Evolutionary conservation across 2,113 vertebrate species (phyloP).

Genomic region (Pongo abelii): DNA sequence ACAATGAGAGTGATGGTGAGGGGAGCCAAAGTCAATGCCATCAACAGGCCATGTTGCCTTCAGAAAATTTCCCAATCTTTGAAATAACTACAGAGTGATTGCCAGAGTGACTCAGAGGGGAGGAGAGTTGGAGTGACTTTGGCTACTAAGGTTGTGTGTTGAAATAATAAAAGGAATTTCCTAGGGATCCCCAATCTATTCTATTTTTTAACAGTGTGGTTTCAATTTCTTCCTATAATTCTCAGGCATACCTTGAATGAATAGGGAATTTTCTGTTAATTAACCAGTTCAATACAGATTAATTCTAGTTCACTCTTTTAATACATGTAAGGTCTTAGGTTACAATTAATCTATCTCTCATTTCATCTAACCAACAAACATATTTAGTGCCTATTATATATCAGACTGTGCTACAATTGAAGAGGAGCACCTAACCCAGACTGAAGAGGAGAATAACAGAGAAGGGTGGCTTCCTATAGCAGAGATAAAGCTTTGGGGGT

Average conservation of each 20-base stretch:
- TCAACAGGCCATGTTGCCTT: not conserved
- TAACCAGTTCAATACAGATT: not conserved
- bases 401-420: not conserved
- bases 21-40: conserved; percentile 57
- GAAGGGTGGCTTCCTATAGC: not conserved
- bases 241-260: not conserved
- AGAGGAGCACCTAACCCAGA: not conserved
- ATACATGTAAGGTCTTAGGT: not conserved
- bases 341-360: not conserved
- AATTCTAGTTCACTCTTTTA: not conserved
- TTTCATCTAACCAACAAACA: not conserved
- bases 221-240: conserved; percentile 40
- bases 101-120: conserved; percentile 48
- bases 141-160: not conserved
- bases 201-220: not conserved
- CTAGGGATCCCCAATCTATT: not conserved
- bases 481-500: not conserved
- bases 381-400: not conserved
- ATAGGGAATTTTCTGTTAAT: not conserved
- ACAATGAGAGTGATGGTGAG: not conserved
- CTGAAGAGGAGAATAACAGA: not conserved
- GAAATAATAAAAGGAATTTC: conserved; percentile 30
- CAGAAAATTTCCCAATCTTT: conserved; percentile 52
- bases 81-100: not conserved
- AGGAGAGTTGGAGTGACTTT: not conserved